Evolutionary conservation across 2,888 invertebrate genomes (phyloP).

Genomic region (Helobdella robusta): DNA sequence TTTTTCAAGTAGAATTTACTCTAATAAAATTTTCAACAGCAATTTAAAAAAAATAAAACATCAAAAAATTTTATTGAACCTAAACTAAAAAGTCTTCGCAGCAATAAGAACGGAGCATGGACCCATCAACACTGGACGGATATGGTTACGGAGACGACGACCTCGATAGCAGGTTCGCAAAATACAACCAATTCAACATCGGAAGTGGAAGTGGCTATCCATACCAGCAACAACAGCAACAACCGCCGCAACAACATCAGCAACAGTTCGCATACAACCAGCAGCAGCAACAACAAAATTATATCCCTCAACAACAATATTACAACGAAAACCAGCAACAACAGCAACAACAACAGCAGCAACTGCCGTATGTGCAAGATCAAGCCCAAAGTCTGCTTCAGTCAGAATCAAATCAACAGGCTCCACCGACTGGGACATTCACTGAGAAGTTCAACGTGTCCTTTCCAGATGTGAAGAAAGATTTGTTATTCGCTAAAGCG

Average conservation of each 20-base stretch:
- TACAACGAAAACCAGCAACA: neutral
- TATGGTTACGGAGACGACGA: constrained; percentile 32
- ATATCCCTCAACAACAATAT: constrained; percentile 1
- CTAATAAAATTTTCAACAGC: too few relatives aligned
- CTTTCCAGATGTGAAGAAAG: constrained; percentile 30
- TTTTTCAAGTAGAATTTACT: too few relatives aligned
- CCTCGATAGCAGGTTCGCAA: constrained; percentile 23
- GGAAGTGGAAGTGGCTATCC: constrained; percentile 1
- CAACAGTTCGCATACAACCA: constrained; percentile 6
- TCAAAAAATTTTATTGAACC: too few relatives aligned
- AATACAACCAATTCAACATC: constrained; percentile 8
- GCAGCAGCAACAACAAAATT: constrained; percentile 8
- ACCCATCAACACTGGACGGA: constrained; percentile 28
- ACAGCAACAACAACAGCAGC: neutral
- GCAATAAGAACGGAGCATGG: too few relatives aligned
- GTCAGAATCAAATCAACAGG: neutral
- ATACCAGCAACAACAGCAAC: constrained; percentile 8
- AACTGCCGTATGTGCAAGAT: too few relatives aligned
- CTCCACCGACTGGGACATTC: neutral
- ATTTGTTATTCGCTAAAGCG: constrained; percentile 77
- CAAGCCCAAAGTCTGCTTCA: too few relatives aligned
- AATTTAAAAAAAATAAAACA: too few relatives aligned
- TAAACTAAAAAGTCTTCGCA: too few relatives aligned
- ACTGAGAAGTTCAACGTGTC: constrained; percentile 23
- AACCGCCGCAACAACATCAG: constrained; percentile 6